Conservation (phyloP, 2,888 invertebrate species). For the Amphipyra berbera region DNA sequence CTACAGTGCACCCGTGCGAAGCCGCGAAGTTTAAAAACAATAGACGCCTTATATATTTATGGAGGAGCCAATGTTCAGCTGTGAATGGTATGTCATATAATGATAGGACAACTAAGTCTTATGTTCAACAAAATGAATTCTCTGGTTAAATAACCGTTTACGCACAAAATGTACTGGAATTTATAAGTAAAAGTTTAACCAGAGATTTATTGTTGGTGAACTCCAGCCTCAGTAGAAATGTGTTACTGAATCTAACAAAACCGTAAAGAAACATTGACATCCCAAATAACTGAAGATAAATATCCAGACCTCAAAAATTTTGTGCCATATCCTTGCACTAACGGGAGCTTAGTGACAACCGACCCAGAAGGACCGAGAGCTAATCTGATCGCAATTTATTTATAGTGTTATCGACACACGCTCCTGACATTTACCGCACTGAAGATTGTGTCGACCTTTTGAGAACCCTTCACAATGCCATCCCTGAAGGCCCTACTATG, state of each 20-base stretch:
- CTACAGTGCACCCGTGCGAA: no score
- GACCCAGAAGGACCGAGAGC: constrained; percentile 11
- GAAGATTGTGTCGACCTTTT: constrained; percentile 58
- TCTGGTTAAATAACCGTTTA: no score
- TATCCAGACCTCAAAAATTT: background rate
- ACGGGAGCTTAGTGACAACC: constrained; percentile 19
- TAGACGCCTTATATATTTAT: no score
- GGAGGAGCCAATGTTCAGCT: no score
- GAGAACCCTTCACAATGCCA: constrained; percentile 51
- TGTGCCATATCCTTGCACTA: constrained; percentile 4
- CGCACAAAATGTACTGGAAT: no score
- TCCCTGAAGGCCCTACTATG: constrained; percentile 25
- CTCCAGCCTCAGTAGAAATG: background rate
- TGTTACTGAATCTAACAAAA: background rate
- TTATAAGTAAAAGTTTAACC: no score
- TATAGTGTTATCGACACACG: constrained; percentile 52
- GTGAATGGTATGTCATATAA: no score
- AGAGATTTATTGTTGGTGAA: no score
- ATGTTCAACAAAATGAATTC: no score
- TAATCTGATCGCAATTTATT: constrained; percentile 53
- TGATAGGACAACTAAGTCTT: no score
- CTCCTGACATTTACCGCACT: constrained; percentile 55
- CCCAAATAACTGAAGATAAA: background rate
- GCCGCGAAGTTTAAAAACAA: no score
- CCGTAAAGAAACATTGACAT: background rate